Evolutionary conservation across 2,797 vertebrate genomes (phyloP), one percentile per base, ranked within the genome.

Genomic region (Sandelia bainsii): DNA sequence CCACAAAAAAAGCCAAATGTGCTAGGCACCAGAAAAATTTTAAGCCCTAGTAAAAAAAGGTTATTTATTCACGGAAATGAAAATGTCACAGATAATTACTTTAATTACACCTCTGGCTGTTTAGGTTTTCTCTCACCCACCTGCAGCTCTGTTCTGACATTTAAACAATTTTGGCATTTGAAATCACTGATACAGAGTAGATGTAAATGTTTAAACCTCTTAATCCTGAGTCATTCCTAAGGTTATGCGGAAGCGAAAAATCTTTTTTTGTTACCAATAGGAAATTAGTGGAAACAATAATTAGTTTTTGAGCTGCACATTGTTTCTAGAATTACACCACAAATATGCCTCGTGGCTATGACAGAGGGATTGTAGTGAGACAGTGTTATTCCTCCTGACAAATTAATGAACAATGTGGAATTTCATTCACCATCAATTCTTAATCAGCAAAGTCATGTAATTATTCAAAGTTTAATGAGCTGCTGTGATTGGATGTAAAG

Each of bases 41-140:
- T 34, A 34, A 9, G 32, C 32, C 8, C 27, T 29, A 29, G 5
- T 29, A 29, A 9, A 37, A 60, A 37, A 54, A 20, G 13, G 29
- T 19, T 51, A 46, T 54, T 57, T 48, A 53, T 49, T 66, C 19
- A 32, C 6, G 37, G 37, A 42, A 13, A 34, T 46, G 39, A 45
- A 80, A 82, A 80, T 82, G 75, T 77, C 72, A 81, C 0, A 6
- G 48, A 48, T 71, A 54, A 76, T 78, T 42, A 48, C 34, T 61
- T 60, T 70, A 73, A 68, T 77, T 65, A 42, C 54, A 48, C 27
- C 11, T 27, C 14, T 1, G 27, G 14, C 49, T 69, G 42, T 50
- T 51, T 0, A 14, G 46, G 8, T 23, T 44, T 23, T 3, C n/a
- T 32, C 22, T 37, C 7, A 0, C 3, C n/a, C 19, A 32, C 62